Percentiles rank a stretch among this genome's conserved stretches.
phyloP scores from a whole-genome alignment of 2,113 vertebrate species.

The Cranoglanis bouderius region DNA sequence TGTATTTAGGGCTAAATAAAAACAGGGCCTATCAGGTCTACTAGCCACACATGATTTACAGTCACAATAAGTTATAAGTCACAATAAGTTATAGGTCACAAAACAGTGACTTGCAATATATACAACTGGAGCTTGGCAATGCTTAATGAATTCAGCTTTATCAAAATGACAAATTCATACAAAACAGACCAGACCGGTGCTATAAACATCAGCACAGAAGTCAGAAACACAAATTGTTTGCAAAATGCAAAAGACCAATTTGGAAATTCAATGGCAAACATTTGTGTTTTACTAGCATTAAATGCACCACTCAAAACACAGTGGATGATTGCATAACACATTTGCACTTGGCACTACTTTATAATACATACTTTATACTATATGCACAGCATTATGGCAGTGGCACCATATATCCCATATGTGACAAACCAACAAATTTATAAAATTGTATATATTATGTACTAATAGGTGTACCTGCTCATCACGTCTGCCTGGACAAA shows the following conservation, averaged over 20 bases:
- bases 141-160: not conserved
- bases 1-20: not conserved
- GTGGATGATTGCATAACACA: not conserved
- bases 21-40: not conserved
- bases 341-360: not conserved
- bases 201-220: not conserved
- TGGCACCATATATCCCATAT: constrained; percentile 17
- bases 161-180: not conserved
- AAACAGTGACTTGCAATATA: not conserved
- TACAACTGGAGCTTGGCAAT: not conserved
- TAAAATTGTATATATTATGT: not conserved
- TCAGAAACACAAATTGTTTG: not conserved
- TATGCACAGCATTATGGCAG: not conserved
- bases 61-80: not conserved
- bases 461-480: not conserved
- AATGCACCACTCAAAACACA: constrained; percentile 17
- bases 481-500: not conserved
- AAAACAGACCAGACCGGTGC: not conserved
- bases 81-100: not conserved
- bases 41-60: not conserved
- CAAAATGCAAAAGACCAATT: not conserved
- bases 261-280: constrained; percentile 1
- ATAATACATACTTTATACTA: not conserved
- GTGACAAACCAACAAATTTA: not conserved
- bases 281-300: not conserved